phyloP scores from a whole-genome alignment of 35 echinoderm and acorn worm genomes.

The Anneissia japonica region DNA sequence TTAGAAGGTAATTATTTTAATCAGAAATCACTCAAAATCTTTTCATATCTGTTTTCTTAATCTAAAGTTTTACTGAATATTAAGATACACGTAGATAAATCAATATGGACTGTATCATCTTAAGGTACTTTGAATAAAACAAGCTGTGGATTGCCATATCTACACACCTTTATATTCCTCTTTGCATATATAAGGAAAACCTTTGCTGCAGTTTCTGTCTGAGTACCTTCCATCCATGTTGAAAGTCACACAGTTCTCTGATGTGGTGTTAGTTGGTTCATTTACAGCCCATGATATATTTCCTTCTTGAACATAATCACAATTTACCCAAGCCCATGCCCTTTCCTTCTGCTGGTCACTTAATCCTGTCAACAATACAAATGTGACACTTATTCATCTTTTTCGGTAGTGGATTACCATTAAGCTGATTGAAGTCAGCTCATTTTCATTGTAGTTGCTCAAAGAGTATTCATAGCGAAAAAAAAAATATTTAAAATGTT shows the following conservation, averaged over 20 bases:
- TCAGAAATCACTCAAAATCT: too few species aligned
- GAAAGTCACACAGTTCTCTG: conserved; percentile 33
- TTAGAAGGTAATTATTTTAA: too few species aligned
- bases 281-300: conserved; percentile 11
- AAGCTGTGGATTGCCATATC: too few species aligned
- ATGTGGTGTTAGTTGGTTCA: neutral
- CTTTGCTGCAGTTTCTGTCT: conserved; percentile 14
- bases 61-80: too few species aligned
- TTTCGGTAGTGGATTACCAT: neutral
- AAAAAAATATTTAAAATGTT: neutral
- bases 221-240: conserved; percentile 15
- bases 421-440: neutral
- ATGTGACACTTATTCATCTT: neutral
- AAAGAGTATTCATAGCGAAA: neutral
- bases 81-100: too few species aligned
- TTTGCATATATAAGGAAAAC: neutral
- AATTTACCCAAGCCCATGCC: conserved; percentile 60
- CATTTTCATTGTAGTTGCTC: neutral
- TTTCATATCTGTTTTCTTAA: too few species aligned
- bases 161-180: neutral
- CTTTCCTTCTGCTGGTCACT: conserved; percentile 35
- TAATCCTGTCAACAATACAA: conserved; percentile 24
- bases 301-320: conserved; percentile 17
- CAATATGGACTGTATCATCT: too few species aligned
- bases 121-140: too few species aligned